These are phyloP conservation scores for Lasioglossum calceatum DNA, from an alignment of 2,888 invertebrate species.

Conservation along the genomic window DNA sequence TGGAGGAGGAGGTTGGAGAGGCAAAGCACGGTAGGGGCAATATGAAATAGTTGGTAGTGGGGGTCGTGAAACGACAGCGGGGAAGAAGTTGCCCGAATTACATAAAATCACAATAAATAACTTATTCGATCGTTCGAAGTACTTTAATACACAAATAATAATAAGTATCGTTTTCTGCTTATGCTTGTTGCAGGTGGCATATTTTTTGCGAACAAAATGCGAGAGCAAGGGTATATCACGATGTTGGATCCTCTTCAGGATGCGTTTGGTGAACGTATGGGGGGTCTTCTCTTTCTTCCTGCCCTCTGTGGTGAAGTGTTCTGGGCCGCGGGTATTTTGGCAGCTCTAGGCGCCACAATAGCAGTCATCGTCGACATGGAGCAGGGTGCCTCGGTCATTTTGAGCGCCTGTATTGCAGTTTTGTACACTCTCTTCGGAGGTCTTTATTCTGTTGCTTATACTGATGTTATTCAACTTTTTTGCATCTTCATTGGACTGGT, in stretches of 20 bases:
- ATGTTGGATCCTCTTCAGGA: conserved; percentile 99
- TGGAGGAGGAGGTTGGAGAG: no score
- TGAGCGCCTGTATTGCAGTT: conserved; percentile 98
- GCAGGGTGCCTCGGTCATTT: conserved; percentile 95
- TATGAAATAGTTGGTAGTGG: no score
- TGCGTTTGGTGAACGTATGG: conserved; percentile 98
- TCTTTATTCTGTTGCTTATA: conserved; percentile 99
- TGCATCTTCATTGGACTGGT: conserved; percentile 98
- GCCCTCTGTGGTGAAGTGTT: conserved; percentile 99
- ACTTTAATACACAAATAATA: background rate
- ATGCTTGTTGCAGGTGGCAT: conserved; percentile 90
- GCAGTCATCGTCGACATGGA: conserved; percentile 99
- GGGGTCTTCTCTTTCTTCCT: conserved; percentile 97
- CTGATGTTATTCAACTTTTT: conserved; percentile 98
- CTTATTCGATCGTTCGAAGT: background rate
- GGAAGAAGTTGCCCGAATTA: background rate
- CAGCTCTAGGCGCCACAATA: conserved; percentile 97
- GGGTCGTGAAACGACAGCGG: no score
- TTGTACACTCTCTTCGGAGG: conserved; percentile 99
- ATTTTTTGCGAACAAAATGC: conserved; percentile 99
- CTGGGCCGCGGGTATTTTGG: conserved; percentile 99
- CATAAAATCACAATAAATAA: background rate
- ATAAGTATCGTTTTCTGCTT: background rate
- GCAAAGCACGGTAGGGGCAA: no score
- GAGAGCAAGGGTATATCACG: conserved; percentile 98